Evolutionary conservation across 2,888 invertebrate species (phyloP), one percentile per base, ranked within the genome.

Genomic region (Brenthis ino): DNA sequence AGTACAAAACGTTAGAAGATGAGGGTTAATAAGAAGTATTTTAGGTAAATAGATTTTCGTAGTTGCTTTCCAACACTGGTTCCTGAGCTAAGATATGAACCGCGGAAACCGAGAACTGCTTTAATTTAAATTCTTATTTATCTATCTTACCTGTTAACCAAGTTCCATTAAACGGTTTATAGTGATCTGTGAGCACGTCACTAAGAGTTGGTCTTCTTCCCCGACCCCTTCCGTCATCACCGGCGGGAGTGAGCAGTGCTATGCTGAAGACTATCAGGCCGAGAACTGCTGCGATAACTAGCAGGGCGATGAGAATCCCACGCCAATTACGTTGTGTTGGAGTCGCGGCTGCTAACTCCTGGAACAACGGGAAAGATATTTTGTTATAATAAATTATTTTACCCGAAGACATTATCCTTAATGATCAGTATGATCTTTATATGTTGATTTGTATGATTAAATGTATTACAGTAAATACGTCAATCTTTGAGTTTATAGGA

Each of bases 311-410:
- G 78, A 97, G 96, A 80, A 99, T 98, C 20, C 98, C 98, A 57
- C 97, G 95, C 98, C 98, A 99, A 93, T 99, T 98, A 74, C 98
- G 94, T 85, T 98, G 96, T 74, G 95, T 96, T 4, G 97, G 97
- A 14, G 97, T 96, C 64, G 96, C 95, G 54, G 97, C 97, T 78
- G 97, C 98, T 86, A 98, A 88, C 88, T 98, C 98, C 98, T 98
- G 94, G 5, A 91, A 93, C 5, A 3, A 66, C 33, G 24, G 16
- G 0, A 20, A 55, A 60, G 24, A 43, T 5, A 11, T 33, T 65
- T 33, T 6, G 6, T 6, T 53, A 4, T n/a, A 16, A 16, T 53
- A 53, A 53, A 53, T 1, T 16, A 53, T 16, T 16, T n/a, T 8
- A 14, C n/a, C n/a, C n/a, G 51, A 53, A 20, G 20, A 16, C 16